These are phyloP conservation scores for Anorthoa munda DNA, from an alignment of 2,888 invertebrate genomes.

Conservation along the genomic window DNA sequence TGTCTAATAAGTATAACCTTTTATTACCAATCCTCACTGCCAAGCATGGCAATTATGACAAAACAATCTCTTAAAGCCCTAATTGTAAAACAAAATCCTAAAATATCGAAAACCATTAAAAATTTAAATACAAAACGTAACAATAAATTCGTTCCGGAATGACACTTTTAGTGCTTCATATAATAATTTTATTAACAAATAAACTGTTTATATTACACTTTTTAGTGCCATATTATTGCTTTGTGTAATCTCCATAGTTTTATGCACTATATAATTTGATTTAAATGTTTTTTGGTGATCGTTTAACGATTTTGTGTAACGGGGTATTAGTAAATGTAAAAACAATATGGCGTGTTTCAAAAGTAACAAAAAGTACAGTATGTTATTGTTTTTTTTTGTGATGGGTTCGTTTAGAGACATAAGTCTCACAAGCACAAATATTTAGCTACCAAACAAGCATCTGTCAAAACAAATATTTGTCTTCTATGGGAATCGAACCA, in stretches of 20 bases:
- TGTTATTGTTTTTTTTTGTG: background rate
- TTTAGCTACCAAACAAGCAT: background rate
- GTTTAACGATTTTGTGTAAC: background rate
- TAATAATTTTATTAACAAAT: constrained; percentile 63
- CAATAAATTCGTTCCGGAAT: constrained; percentile 43
- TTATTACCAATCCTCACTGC: background rate
- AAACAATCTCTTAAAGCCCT: background rate
- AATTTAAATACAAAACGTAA: constrained; percentile 42
- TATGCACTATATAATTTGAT: constrained; percentile 56
- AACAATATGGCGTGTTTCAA: background rate
- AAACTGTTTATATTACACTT: constrained; percentile 57
- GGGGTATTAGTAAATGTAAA: background rate
- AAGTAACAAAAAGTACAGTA: background rate
- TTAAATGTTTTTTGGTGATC: constrained; percentile 40
- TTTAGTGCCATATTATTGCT: constrained; percentile 58
- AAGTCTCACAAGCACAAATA: constrained; percentile 2
- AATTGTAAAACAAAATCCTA: constrained; percentile 11
- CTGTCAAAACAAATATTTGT: constrained; percentile 25
- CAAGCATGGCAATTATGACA: background rate
- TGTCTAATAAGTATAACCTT: background rate
- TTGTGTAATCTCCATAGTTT: constrained; percentile 58
- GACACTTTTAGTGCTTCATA: constrained; percentile 55
- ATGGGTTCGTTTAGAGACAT: background rate
- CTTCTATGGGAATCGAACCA: constrained; percentile 1
- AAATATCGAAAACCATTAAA: constrained; percentile 21